phyloP scores from a whole-genome alignment of 2,888 invertebrate species.

The Chymomyza procnemis region DNA sequence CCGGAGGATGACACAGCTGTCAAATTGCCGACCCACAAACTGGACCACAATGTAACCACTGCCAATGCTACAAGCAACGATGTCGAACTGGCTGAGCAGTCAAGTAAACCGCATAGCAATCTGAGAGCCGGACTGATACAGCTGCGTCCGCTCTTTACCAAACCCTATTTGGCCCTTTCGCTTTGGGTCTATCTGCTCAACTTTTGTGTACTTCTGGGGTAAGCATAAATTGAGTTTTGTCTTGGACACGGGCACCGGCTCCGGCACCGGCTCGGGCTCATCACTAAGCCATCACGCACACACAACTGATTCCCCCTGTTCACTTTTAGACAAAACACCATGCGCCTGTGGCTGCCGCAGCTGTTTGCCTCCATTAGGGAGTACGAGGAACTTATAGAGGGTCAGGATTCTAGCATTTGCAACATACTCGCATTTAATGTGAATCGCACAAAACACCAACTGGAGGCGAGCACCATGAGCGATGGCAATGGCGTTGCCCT shows the following conservation, averaged over 20 bases:
- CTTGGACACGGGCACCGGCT: too few species aligned
- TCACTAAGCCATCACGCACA: conserved; percentile 1
- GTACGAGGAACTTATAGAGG: conserved; percentile 75
- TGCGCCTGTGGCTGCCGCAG: conserved; percentile 92
- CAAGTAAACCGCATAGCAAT: conserved; percentile 26
- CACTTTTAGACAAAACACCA: conserved; percentile 83
- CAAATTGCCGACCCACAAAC: neutral
- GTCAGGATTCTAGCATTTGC: conserved; percentile 50
- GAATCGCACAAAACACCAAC: conserved; percentile 58
- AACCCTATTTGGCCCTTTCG: conserved; percentile 82
- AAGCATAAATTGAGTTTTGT: conserved; percentile 50
- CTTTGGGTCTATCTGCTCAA: conserved; percentile 83
- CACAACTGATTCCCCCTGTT: neutral
- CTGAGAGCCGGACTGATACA: conserved; percentile 82
- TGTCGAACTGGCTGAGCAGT: conserved; percentile 55
- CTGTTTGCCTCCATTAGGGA: conserved; percentile 85
- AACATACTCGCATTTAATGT: conserved; percentile 68
- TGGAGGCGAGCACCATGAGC: conserved; percentile 19
- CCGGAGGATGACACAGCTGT: neutral
- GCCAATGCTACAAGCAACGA: conserved; percentile 77
- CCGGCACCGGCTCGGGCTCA: neutral
- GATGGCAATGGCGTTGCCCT: neutral
- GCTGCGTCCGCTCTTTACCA: conserved; percentile 83
- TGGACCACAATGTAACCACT: neutral
- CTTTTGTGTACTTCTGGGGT: conserved; percentile 84